Percentiles rank a stretch among this genome's conserved stretches.
These are phyloP conservation scores for Acipenser transmontanus DNA, from an alignment of 2,797 vertebrate species.

Conservation along the genomic window DNA sequence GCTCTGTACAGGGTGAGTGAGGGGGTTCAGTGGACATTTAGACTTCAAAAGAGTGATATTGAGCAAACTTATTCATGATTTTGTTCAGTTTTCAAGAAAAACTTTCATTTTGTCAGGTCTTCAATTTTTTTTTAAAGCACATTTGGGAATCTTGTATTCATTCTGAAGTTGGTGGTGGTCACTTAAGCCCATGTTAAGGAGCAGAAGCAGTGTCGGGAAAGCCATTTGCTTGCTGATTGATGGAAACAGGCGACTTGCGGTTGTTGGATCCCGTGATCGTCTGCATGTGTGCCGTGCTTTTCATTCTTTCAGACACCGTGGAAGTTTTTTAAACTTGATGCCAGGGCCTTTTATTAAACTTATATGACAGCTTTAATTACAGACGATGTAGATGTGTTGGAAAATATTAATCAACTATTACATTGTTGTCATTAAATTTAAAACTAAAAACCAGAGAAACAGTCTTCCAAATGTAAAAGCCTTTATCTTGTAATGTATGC, in stretches of 20 bases:
- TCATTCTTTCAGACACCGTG: slow-evolving; percentile 53
- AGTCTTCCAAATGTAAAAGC: no score
- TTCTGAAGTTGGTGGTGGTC: slow-evolving; percentile 46
- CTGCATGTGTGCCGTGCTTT: slow-evolving; percentile 51
- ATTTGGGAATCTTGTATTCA: slow-evolving; percentile 39
- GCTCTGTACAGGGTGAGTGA: slow-evolving; percentile 57
- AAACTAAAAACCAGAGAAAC: no score
- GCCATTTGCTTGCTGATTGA: slow-evolving; percentile 53
- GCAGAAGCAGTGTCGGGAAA: slow-evolving; percentile 56
- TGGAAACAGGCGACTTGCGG: slow-evolving; percentile 52
- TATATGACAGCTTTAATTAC: not conserved
- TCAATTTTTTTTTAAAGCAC: slow-evolving; percentile 38
- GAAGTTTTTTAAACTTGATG: slow-evolving; percentile 42
- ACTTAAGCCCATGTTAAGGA: slow-evolving; percentile 51
- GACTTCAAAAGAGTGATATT: slow-evolving; percentile 59
- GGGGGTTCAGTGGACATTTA: slow-evolving; percentile 57
- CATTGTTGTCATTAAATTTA: no score
- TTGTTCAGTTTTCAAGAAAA: slow-evolving; percentile 37
- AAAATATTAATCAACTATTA: no score
- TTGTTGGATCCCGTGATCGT: slow-evolving; percentile 49
- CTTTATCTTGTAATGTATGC: no score
- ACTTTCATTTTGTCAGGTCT: slow-evolving; percentile 56
- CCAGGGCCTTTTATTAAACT: slow-evolving; percentile 39
- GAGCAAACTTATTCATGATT: slow-evolving; percentile 48
- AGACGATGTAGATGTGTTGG: not conserved